Percentiles rank a stretch among this genome's conserved stretches.
phyloP scores from a whole-genome alignment of 2,888 invertebrate species.

The Sarcophaga rosellei region DNA sequence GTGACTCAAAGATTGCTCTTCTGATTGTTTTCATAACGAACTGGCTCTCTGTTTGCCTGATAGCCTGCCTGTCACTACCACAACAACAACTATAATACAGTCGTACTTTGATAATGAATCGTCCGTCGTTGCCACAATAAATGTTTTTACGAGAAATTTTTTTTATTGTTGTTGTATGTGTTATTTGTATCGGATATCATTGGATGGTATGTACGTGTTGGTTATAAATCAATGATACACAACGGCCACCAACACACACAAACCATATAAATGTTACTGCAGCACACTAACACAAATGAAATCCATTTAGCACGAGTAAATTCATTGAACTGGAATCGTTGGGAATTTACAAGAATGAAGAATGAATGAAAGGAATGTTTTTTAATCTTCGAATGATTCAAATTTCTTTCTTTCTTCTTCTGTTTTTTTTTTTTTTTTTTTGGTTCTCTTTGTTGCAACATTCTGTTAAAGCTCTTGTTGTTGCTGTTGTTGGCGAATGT shows the following conservation, averaged over 20 bases:
- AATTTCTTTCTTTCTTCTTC: not conserved
- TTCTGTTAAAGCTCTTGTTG: not conserved
- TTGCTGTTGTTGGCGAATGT: not conserved
- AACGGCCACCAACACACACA: constrained; percentile 18
- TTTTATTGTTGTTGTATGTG: constrained; percentile 64
- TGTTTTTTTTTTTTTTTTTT: not conserved
- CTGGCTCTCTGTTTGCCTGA: not conserved
- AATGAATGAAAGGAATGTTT: not conserved
- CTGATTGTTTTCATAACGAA: constrained; percentile 1
- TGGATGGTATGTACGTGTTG: not conserved
- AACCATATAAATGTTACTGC: not conserved
- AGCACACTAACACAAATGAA: constrained; percentile 7
- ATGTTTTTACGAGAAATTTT: not conserved
- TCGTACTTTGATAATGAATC: not conserved
- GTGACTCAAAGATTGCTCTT: constrained; percentile 31
- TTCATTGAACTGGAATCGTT: constrained; percentile 47
- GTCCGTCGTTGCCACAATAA: too few species aligned
- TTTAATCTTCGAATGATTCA: constrained; percentile 42
- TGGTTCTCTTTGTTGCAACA: not conserved
- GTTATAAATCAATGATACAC: constrained; percentile 41
- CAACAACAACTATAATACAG: constrained; percentile 32
- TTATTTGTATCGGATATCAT: constrained; percentile 70
- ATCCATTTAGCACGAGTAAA: constrained; percentile 35
- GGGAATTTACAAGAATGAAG: constrained; percentile 11
- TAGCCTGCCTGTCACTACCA: not conserved